Evolutionary conservation across 2,113 vertebrate genomes (phyloP).

Genomic region (Merops nubicus): DNA sequence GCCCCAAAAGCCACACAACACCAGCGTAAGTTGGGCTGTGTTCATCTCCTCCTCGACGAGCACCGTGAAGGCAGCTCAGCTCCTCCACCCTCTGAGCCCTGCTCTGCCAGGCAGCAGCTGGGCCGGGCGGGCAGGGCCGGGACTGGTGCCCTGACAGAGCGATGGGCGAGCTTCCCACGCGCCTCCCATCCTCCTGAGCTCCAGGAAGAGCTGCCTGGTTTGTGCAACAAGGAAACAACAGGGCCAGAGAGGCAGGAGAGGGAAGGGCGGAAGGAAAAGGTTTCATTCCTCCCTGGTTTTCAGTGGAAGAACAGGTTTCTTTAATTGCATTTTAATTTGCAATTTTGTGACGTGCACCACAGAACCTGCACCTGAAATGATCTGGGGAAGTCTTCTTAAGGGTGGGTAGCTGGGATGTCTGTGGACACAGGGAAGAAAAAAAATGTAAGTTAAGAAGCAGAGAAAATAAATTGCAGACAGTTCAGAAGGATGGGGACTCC

Average conservation of each 20-base stretch:
- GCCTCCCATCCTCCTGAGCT: background rate
- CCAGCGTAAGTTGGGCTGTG: background rate
- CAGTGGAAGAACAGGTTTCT: conserved; percentile 26
- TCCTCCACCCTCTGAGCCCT: background rate
- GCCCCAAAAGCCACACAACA: background rate
- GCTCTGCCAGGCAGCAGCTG: background rate
- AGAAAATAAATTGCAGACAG: background rate
- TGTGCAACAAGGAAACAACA: background rate
- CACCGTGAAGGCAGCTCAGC: background rate
- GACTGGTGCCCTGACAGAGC: background rate
- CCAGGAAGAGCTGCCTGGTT: background rate
- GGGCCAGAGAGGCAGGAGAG: background rate
- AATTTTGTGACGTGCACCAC: background rate
- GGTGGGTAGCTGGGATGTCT: background rate
- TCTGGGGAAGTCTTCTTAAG: background rate
- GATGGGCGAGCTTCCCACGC: background rate
- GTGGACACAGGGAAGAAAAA: background rate
- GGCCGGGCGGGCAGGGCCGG: fast-evolving
- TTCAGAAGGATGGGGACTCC: background rate
- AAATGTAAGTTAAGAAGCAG: background rate
- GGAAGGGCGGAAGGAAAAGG: background rate
- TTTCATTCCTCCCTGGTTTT: background rate
- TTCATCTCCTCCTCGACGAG: background rate
- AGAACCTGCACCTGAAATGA: background rate
- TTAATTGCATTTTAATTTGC: conserved; percentile 27